Evolutionary conservation across 2,113 vertebrate genomes (phyloP).

Genomic region (Ovis canadensis): DNA sequence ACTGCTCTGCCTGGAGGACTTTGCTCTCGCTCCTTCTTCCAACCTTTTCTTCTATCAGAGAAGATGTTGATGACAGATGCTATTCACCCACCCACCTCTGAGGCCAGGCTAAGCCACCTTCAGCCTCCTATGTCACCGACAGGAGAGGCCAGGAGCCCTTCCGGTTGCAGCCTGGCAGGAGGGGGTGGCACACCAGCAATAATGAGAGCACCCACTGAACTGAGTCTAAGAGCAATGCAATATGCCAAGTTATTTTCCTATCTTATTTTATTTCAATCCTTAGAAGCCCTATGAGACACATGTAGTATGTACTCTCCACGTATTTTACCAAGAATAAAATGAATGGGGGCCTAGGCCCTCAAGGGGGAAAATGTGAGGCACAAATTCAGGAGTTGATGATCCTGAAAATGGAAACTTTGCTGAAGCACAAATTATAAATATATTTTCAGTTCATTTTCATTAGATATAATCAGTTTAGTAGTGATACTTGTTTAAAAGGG

Average conservation of each 20-base stretch:
- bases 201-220: not conserved
- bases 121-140: not conserved
- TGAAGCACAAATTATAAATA: not conserved
- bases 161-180: not conserved
- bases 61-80: not conserved
- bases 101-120: not conserved
- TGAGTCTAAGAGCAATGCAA: not conserved
- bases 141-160: not conserved
- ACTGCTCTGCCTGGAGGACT: not conserved
- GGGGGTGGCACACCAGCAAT: fast-evolving
- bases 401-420: not conserved
- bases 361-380: not conserved
- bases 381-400: not conserved
- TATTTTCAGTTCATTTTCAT: not conserved
- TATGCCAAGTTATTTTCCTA: not conserved
- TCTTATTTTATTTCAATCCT: not conserved
- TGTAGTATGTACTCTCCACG: not conserved
- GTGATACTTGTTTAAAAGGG: not conserved
- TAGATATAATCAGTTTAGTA: not conserved
- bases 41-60: not conserved
- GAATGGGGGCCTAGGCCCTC: not conserved
- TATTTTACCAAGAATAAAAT: not conserved
- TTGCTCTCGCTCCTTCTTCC: not conserved
- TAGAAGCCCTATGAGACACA: not conserved
- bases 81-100: not conserved